Evolutionary conservation across 2,113 vertebrate species (phyloP).

Genomic region (Theristicus caerulescens): DNA sequence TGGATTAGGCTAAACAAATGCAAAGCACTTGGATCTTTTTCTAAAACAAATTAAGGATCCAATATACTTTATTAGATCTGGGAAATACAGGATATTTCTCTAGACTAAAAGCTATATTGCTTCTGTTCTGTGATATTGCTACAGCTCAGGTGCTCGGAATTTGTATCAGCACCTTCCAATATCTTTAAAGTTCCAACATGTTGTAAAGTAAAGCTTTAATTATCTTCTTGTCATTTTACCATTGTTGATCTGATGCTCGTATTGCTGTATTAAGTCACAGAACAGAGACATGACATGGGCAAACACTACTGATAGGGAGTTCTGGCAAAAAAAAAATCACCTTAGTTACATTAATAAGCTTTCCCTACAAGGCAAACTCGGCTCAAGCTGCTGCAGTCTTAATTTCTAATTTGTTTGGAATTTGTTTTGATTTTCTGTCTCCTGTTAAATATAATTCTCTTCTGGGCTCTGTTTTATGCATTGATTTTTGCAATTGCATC

Average conservation of each 20-base stretch:
- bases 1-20: slow-evolving; percentile 26
- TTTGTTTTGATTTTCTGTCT: slow-evolving; percentile 59
- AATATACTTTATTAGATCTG: slow-evolving; percentile 35
- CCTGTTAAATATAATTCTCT: slow-evolving; percentile 23
- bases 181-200: slow-evolving; percentile 15
- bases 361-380: not conserved
- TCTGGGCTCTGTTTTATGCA: slow-evolving; percentile 7
- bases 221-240: slow-evolving; percentile 2
- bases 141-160: not conserved
- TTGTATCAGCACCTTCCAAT: not conserved
- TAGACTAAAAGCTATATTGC: not conserved
- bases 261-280: not conserved
- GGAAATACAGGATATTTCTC: slow-evolving; percentile 12
- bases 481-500: slow-evolving; percentile 37
- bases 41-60: slow-evolving; percentile 25
- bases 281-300: not conserved
- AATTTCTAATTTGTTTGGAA: slow-evolving; percentile 47
- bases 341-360: slow-evolving; percentile 7
- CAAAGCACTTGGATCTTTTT: slow-evolving; percentile 13
- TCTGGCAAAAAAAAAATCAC: not conserved
- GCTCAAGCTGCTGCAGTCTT: slow-evolving; percentile 6
- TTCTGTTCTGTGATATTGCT: not conserved
- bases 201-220: slow-evolving; percentile 21
- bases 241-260: not conserved
- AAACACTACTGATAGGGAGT: not conserved